Evolutionary conservation across 2,113 vertebrate genomes (phyloP).

Genomic region (Scolopax mira): DNA sequence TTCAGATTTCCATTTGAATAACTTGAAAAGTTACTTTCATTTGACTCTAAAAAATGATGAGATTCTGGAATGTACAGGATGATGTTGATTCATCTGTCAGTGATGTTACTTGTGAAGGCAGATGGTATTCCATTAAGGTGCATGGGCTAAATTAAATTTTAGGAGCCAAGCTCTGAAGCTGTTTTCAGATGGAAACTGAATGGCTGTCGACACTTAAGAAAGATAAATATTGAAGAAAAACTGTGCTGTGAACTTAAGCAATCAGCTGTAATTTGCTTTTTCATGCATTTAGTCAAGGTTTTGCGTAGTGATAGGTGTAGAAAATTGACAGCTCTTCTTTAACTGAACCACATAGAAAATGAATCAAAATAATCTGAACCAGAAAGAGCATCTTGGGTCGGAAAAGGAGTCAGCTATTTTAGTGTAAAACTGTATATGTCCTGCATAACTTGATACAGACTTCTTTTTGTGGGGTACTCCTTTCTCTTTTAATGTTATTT

Average conservation of each 20-base stretch:
- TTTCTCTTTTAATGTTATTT: not conserved
- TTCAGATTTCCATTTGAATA: not conserved
- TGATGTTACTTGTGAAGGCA: rapidly evolving
- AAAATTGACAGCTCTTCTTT: not conserved
- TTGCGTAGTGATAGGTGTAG: rapidly evolving
- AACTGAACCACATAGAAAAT: not conserved
- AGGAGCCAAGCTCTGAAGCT: not conserved
- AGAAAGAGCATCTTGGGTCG: not conserved
- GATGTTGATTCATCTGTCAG: not conserved
- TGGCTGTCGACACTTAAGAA: not conserved
- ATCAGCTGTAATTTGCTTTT: not conserved
- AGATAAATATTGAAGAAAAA: not conserved
- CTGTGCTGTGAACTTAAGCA: not conserved
- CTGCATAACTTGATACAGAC: not conserved
- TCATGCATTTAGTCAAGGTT: not conserved
- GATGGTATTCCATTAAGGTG: not conserved
- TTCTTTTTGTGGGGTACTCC: not conserved
- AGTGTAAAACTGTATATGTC: not conserved
- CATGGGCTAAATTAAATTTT: not conserved
- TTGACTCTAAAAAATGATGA: not conserved
- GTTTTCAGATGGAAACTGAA: not conserved
- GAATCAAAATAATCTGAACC: not conserved
- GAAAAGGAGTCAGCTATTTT: not conserved
- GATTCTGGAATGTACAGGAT: not conserved
- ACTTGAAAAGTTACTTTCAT: not conserved